These are phyloP conservation scores for Euzetes globulus DNA, from an alignment of 2,888 invertebrate species.

Conservation along the genomic window DNA sequence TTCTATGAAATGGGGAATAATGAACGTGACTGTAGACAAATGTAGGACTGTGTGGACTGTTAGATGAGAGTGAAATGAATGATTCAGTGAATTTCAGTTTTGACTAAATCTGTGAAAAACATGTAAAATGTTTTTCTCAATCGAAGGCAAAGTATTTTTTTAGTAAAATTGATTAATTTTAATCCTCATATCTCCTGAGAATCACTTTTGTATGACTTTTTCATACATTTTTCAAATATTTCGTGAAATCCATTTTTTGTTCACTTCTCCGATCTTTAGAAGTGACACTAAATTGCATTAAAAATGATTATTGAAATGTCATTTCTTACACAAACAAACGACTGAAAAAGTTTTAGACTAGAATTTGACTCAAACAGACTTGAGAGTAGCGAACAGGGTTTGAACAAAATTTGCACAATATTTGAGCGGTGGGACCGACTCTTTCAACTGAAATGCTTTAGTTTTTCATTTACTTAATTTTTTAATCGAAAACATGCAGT, in stretches of 20 bases:
- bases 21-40: background rate
- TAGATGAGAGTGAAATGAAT: no score
- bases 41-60: no score
- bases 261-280: background rate
- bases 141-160: no score
- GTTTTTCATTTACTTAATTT: constrained; percentile 13
- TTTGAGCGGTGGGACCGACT: background rate
- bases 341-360: background rate
- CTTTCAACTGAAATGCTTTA: background rate
- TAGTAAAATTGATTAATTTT: background rate
- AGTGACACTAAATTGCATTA: background rate
- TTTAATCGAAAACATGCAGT: constrained; percentile 5
- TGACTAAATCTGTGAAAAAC: no score
- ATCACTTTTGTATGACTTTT: background rate
- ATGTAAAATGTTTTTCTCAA: no score
- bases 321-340: background rate
- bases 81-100: no score
- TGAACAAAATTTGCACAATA: no score
- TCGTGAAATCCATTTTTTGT: background rate
- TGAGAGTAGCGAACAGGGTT: no score
- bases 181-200: background rate
- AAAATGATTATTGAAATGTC: background rate
- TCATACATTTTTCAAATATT: no score
- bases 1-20: background rate
- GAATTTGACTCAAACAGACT: no score